Evolutionary conservation across 2,888 invertebrate genomes (phyloP), one percentile per base, ranked within the genome.

Genomic region (Eudasyphora cyanicolor): DNA sequence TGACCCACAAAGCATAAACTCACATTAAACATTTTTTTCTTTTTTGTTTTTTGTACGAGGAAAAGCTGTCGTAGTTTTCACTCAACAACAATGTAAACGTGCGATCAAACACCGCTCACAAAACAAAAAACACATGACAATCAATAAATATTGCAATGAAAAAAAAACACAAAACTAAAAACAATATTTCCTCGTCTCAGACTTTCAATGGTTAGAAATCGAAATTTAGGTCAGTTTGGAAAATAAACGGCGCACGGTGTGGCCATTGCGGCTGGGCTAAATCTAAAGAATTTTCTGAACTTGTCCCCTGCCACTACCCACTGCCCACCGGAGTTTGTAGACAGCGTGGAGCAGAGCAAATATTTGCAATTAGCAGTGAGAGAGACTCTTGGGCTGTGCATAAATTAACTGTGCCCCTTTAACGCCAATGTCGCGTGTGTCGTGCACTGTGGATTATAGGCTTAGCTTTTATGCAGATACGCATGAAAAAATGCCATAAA

Each of bases 401-500:
- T 80, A 80, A 77, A 79, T 80, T 67, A 64, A 57, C 77, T 74
- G 77, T 62, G 76, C 79, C 69, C 69, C 7, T n/a, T n/a, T 35
- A 67, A 35, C 21, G 42, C 75, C 2, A 62, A 75, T 57, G 10
- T 67, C 21, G 42, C 75, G 0, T 54, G 70, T 57, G 10, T 67
- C 29, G 60, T 57, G 27, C 10, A 17, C 19, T 67, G 5, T 42
- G 29, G 32, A 49, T 54, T 42, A 2, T 64, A 14, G n/a, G 60
- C 35, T 29, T 75, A n/a, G n/a, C n/a, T n/a, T 77, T 69, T 51
- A 35, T 62, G 62, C 60, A 73, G 57, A 32, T 67, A 84, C 84
- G 81, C 84, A 84, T 81, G 67, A 62, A 78, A 80, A 84, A 80
- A 71, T 84, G 84, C 78, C 80, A 79, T 78, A 81, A 84, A 78